Evolutionary conservation across 2,113 vertebrate genomes (phyloP).

Genomic region (human): GRCh38 chr2:195131501-195132000

Average conservation of each 20-base stretch:
- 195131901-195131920: background rate
- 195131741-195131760: background rate
- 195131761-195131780: background rate
- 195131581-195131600: background rate
- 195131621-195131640: background rate
- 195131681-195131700: background rate
- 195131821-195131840: background rate
- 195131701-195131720: background rate
- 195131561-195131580: background rate
- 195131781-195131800: background rate
- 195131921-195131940: background rate
- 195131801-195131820: background rate
- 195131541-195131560: conserved; percentile 1
- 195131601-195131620: background rate
- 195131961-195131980: background rate
- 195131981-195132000: background rate
- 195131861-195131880: background rate
- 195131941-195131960: background rate
- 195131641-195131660: background rate
- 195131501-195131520: background rate
- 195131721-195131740: background rate
- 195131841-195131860: background rate
- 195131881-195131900: background rate
- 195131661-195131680: background rate
- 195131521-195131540: conserved; percentile 27